Percentiles rank a stretch among this genome's conserved stretches.
phyloP scores from a whole-genome alignment of 1,140 invertebrate genomes.

The Sweltsa coloradensis region DNA sequence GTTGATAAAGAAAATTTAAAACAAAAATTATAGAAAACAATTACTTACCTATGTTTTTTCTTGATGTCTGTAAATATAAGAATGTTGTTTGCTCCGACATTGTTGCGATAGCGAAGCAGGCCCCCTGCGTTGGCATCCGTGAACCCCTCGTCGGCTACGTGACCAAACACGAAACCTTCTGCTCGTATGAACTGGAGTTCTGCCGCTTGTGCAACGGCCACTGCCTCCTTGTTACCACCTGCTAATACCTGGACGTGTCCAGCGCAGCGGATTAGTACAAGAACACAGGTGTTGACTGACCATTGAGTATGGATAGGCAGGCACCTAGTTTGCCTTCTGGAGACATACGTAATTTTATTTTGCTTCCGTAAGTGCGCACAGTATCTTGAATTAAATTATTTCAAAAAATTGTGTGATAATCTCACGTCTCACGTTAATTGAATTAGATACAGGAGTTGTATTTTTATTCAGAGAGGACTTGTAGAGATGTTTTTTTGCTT shows the following conservation, averaged over 20 bases:
- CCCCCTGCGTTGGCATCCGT: slow-evolving; percentile 64
- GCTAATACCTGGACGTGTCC: slow-evolving; percentile 69
- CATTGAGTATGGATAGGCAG: too few relatives aligned
- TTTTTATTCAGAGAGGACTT: too few relatives aligned
- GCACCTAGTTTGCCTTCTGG: too few relatives aligned
- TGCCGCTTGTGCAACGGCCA: slow-evolving; percentile 61
- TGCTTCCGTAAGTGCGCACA: too few relatives aligned
- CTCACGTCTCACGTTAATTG: too few relatives aligned
- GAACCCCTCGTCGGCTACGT: slow-evolving; percentile 72
- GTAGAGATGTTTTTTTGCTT: too few relatives aligned
- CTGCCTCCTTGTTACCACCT: slow-evolving; percentile 59
- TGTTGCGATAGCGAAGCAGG: slow-evolving; percentile 54
- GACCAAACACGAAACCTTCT: slow-evolving; percentile 71
- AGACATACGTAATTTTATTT: too few relatives aligned
- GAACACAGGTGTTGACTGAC: too few relatives aligned
- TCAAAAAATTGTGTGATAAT: too few relatives aligned
- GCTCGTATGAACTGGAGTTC: slow-evolving; percentile 64
- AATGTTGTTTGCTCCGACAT: slow-evolving; percentile 56
- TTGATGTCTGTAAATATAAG: slow-evolving; percentile 69
- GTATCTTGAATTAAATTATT: too few relatives aligned
- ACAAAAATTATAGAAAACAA: not conserved
- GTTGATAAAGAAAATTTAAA: not conserved
- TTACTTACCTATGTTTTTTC: slow-evolving; percentile 79
- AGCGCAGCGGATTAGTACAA: too few relatives aligned
- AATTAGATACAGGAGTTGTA: too few relatives aligned